phyloP scores from a whole-genome alignment of 1,140 invertebrate species.

The Phymorhynchus buccinoides region DNA sequence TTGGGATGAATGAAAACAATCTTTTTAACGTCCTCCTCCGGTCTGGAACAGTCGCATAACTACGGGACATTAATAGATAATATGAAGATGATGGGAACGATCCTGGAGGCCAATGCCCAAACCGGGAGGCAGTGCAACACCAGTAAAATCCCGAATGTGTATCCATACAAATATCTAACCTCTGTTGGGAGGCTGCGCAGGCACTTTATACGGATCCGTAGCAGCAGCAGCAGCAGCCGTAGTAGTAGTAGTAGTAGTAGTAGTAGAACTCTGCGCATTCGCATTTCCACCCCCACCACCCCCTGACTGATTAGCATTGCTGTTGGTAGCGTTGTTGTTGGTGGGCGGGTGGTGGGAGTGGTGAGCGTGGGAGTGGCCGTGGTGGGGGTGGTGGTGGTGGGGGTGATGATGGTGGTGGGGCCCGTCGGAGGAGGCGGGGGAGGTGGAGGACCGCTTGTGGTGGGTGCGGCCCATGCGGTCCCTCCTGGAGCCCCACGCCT shows the following conservation, averaged over 20 bases:
- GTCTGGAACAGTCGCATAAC: no score
- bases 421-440: conserved; percentile 27
- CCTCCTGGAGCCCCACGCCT: conserved; percentile 60
- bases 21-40: background rate
- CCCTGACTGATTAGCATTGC: no score
- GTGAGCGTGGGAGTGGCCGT: conserved; percentile 16
- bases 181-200: conserved; percentile 61
- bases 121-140: background rate
- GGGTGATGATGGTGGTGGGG: conserved; percentile 35
- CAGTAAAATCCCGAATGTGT: no score
- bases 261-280: background rate
- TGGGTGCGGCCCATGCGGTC: conserved; percentile 46
- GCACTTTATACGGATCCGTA: conserved; percentile 62
- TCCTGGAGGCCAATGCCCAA: background rate
- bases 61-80: background rate
- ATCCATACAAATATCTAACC: conserved; percentile 34
- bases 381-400: conserved; percentile 38
- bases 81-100: background rate
- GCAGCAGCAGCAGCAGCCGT: no score
- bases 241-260: no score
- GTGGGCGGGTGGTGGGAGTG: background rate
- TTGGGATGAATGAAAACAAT: background rate
- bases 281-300: no score
- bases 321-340: conserved; percentile 41
- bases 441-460: conserved; percentile 49